Evolutionary conservation across 2,113 vertebrate genomes (phyloP).

Genomic region (Myrmecophaga tridactyla): DNA sequence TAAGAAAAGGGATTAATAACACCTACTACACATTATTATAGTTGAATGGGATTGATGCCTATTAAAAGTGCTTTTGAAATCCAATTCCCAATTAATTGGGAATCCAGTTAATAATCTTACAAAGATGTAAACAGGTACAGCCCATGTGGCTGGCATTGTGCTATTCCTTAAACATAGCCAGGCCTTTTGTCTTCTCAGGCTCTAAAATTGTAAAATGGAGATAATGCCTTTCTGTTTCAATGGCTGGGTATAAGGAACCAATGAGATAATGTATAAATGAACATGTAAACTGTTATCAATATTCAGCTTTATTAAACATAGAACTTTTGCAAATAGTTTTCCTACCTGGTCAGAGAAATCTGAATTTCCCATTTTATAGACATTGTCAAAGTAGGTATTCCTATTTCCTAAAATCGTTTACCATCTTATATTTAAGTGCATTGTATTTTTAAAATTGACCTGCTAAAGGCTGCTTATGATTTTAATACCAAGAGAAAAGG

Average conservation of each 20-base stretch:
- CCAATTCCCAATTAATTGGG: too few species aligned
- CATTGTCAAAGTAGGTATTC: neutral
- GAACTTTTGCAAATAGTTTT: constrained; percentile 15
- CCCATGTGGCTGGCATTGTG: neutral
- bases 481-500: constrained; percentile 25
- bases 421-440: neutral
- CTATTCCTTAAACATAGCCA: neutral
- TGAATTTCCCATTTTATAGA: neutral
- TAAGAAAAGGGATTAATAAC: neutral
- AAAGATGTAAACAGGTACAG: neutral
- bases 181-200: neutral
- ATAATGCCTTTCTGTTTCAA: neutral
- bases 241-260: neutral
- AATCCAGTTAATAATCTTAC: neutral
- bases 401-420: neutral
- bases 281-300: neutral
- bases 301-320: constrained; percentile 4
- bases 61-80: constrained; percentile 36
- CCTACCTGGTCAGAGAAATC: neutral
- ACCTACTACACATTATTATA: neutral
- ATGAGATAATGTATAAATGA: neutral
- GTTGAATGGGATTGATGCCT: neutral
- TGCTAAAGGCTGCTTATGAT: neutral
- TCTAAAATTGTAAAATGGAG: neutral
- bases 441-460: neutral